Evolutionary conservation across 1,140 invertebrate genomes (phyloP).

Genomic region (Conus betulinus): DNA sequence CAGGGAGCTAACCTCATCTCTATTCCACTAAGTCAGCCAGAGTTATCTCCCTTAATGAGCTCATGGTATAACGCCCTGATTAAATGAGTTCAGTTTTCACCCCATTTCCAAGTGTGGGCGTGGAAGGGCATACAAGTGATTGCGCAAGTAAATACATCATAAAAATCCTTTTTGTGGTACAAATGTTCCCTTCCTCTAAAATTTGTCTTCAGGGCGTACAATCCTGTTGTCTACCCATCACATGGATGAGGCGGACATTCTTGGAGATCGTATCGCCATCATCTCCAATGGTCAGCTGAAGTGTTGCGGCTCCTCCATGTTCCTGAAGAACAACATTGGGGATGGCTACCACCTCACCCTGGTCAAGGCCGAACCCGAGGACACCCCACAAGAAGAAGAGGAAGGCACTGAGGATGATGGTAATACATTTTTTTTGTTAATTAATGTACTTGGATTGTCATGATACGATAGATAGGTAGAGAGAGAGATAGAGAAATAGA

Average conservation of each 20-base stretch:
- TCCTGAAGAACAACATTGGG: conserved; percentile 81
- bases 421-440: not conserved
- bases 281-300: conserved; percentile 81
- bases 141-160: too few species aligned
- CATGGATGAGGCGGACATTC: conserved; percentile 82
- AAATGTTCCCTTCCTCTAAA: too few species aligned
- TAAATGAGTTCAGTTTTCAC: too few species aligned
- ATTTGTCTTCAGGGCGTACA: conserved; percentile 77
- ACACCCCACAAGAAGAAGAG: conserved; percentile 35
- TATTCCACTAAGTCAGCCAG: too few species aligned
- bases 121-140: too few species aligned
- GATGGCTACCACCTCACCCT: conserved; percentile 81
- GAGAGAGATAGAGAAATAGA: too few species aligned
- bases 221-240: conserved; percentile 84
- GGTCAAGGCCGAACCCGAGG: conserved; percentile 62
- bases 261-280: conserved; percentile 84
- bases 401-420: conserved; percentile 13
- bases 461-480: too few species aligned
- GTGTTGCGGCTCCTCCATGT: conserved; percentile 81
- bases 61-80: too few species aligned
- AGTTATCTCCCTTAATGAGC: too few species aligned
- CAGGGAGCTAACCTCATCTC: too few species aligned
- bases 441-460: not conserved
- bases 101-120: too few species aligned
- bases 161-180: too few species aligned